Evolutionary conservation across 1,140 invertebrate species (phyloP), one percentile per base, ranked within the genome.

Genomic region (Polypedilum vanderplanki): DNA sequence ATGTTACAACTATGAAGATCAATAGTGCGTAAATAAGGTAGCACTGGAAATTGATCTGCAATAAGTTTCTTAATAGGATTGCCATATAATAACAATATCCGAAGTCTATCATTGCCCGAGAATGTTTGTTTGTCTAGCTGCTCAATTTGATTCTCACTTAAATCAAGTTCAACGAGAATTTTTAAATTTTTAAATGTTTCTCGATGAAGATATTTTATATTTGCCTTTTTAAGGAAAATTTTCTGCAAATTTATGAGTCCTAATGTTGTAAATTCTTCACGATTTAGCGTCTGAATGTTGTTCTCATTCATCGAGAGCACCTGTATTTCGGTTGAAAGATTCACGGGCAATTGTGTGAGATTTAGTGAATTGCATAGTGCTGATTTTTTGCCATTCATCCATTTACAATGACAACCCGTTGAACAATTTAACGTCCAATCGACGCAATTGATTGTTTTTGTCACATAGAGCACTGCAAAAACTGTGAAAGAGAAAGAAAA

Each of bases 341-440:
- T 85, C 15, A 86, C 86, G 18, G 93, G 93, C 24, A 94, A 85
- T 75, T 88, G 87, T 77, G 91, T 89, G 74, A 93, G 87, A 74
- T 90, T 89, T 24, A 90, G 88, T 75, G 90, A 88, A 75, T 88
- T 88, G 83, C 93, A 95, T 33, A 92, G 85, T 40, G 93, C 93
- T 1, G 92, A 93, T 79, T 93, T 93, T 83, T 95, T 95, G 33
- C 93, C 93, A 15, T 90, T 91, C 15, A 90, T 90, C 93, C 94
- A 96, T 83, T 93, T 94, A 85, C 93, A 96, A 76, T 88, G 87
- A 81, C 93, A 95, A 75, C 90, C 89, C 12, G 85, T 81, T 65
- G 92, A 92, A 80, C 93, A 94, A 76, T 80, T 82, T 79, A 92
- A 90, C 12, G 90, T 91, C 91, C 92, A 94, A 81, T 94, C 92